Evolutionary conservation across 2,888 invertebrate genomes (phyloP), one percentile per base, ranked within the genome.

Genomic region (Fragum sueziense): DNA sequence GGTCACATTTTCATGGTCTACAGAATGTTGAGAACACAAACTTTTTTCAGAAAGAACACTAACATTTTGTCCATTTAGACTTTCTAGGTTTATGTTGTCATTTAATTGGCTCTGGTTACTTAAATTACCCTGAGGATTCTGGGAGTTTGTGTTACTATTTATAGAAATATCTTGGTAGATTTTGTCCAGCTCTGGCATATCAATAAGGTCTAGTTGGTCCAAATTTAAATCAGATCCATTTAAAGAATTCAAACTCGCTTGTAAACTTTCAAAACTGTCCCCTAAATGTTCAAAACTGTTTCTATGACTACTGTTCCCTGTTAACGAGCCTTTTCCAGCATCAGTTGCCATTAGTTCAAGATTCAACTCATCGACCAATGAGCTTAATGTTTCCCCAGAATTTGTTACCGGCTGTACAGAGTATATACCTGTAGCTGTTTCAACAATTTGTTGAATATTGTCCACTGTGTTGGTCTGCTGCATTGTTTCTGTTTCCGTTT

Each of bases 161-260:
- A 69, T 76, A 31, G 78, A 74, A 25, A 87, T 79, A 74, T 87
- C 88, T 72, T 85, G 76, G 76, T 85, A 88, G 27, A 88, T 84
- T 54, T 89, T 88, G 33, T 91, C 90, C 52, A 90, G 79, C 33
- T 91, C 91, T 6, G 91, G 90, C 70, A 92, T 86, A 67, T 90
- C 91, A 17, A 92, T 83, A 11, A 86, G 57, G 70, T 86, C 86
- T 51, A 91, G 86, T 80, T 91, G 89, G 71, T 91, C 91, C 33
- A 92, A 85, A 80, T 89, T 91, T 76, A 90, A 86, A 80, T 91
- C 91, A 34, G 89, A 81, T 76, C 87, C 86, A 74, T 88, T 85
- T 82, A 89, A 75, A 67, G 88, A 62, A 47, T 70, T 77, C 33
- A 82, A 59, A 61, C 78, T 85, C 0, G 80, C 76, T 11, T 82